These are phyloP conservation scores for Xiphydria camelus DNA, from an alignment of 2,888 invertebrate genomes.

Conservation along the genomic window DNA sequence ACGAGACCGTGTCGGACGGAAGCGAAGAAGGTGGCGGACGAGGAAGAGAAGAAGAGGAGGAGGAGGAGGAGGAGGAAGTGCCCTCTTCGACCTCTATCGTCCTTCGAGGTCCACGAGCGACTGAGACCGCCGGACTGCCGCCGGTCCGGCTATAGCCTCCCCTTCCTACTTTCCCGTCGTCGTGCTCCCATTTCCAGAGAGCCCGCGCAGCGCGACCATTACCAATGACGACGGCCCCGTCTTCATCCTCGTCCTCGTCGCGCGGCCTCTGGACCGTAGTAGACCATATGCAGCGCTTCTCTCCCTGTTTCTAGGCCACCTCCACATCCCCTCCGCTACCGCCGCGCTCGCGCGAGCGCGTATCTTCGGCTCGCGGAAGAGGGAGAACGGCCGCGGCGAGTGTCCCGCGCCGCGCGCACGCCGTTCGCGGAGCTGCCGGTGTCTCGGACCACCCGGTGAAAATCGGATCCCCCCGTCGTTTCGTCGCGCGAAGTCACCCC, in stretches of 20 bases:
- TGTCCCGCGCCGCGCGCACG: no score
- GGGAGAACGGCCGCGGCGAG: no score
- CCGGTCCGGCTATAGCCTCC: constrained; percentile 52
- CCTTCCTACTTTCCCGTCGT: constrained; percentile 51
- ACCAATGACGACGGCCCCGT: constrained; percentile 38
- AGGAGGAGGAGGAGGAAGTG: constrained; percentile 39
- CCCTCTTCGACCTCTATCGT: constrained; percentile 56
- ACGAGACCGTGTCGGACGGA: neutral
- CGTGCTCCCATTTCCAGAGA: constrained; percentile 55
- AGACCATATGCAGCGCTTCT: no score
- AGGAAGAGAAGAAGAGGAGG: constrained; percentile 3
- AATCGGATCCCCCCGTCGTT: no score
- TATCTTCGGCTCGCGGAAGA: no score
- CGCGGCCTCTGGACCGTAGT: neutral
- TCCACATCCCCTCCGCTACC: neutral
- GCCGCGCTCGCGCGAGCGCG: no score
- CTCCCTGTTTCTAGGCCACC: neutral
- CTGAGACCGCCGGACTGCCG: constrained; percentile 51
- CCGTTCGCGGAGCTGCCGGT: no score
- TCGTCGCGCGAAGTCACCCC: no score
- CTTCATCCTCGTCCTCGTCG: constrained; percentile 12
- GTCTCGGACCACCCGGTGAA: no score
- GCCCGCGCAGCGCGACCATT: constrained; percentile 44
- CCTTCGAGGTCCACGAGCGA: constrained; percentile 58
- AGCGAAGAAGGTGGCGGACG: constrained; percentile 19